Evolutionary conservation across 2,113 vertebrate genomes (phyloP).

Genomic region (Eubucco bourcierii): DNA sequence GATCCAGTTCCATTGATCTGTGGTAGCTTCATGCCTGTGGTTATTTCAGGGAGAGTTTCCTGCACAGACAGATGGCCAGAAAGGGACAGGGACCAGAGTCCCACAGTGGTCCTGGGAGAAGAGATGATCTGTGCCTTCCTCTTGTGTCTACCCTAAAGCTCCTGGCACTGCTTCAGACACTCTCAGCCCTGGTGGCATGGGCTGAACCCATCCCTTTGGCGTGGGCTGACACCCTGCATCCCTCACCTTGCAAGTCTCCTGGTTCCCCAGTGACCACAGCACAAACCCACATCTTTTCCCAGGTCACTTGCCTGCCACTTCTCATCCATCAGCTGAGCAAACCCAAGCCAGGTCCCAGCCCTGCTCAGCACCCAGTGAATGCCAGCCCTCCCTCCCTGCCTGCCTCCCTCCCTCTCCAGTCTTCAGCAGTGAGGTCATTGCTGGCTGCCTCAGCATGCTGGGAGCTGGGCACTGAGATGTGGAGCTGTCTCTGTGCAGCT

Average conservation of each 20-base stretch:
- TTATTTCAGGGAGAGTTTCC: not conserved
- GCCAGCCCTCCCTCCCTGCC: not conserved
- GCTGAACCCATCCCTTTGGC: not conserved
- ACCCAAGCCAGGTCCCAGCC: not conserved
- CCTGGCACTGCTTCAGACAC: not conserved
- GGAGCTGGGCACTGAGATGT: not conserved
- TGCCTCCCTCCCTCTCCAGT: not conserved
- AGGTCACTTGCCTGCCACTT: constrained; percentile 25
- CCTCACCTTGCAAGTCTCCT: not conserved
- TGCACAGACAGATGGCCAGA: not conserved
- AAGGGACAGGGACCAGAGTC: not conserved
- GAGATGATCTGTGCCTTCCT: not conserved
- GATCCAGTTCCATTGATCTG: not conserved
- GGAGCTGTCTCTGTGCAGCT: not conserved
- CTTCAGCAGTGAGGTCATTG: constrained; percentile 7
- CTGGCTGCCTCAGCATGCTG: not conserved
- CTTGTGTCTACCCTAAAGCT: not conserved
- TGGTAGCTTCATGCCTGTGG: not conserved
- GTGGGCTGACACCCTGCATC: not conserved
- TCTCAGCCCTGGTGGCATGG: accelerated
- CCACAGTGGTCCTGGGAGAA: not conserved
- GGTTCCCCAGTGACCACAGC: not conserved
- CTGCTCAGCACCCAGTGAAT: not conserved
- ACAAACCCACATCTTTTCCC: not conserved
- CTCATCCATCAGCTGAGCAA: not conserved